phyloP scores from a whole-genome alignment of 2,113 vertebrate genomes.

The Panthera uncia region DNA sequence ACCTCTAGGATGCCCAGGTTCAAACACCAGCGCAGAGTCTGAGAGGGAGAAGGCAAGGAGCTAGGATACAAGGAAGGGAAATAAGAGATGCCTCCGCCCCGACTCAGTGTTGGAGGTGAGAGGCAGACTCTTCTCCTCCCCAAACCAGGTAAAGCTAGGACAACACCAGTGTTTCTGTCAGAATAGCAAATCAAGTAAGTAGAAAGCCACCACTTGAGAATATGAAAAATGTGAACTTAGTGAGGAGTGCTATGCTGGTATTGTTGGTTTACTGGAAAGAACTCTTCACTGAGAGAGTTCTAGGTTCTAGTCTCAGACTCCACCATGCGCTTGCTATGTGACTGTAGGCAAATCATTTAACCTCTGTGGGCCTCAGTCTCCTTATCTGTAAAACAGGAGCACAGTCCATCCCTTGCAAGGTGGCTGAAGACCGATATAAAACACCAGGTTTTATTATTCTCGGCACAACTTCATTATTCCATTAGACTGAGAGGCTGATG shows the following conservation, averaged over 20 bases:
- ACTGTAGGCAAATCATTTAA: background rate
- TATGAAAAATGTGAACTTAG: background rate
- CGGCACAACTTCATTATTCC: background rate
- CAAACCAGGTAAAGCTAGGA: background rate
- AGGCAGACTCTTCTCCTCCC: background rate
- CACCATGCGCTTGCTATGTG: background rate
- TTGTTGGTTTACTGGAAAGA: background rate
- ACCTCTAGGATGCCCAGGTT: conserved; percentile 96
- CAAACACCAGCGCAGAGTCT: conserved; percentile 97
- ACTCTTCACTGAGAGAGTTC: background rate
- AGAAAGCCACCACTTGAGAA: conserved; percentile 3
- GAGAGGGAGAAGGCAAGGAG: conserved; percentile 19
- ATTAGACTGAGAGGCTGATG: background rate
- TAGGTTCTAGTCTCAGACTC: background rate
- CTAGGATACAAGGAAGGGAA: background rate
- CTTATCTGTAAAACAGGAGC: background rate
- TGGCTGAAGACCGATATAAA: background rate
- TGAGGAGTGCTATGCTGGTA: background rate
- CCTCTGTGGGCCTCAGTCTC: background rate
- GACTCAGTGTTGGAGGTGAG: background rate
- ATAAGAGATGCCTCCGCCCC: background rate
- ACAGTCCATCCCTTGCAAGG: background rate
- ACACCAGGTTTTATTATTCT: background rate
- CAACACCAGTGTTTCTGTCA: background rate
- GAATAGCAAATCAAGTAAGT: conserved; percentile 1